These are phyloP conservation scores for Phasia obesa DNA, from an alignment of 2,888 invertebrate genomes.

Conservation along the genomic window DNA sequence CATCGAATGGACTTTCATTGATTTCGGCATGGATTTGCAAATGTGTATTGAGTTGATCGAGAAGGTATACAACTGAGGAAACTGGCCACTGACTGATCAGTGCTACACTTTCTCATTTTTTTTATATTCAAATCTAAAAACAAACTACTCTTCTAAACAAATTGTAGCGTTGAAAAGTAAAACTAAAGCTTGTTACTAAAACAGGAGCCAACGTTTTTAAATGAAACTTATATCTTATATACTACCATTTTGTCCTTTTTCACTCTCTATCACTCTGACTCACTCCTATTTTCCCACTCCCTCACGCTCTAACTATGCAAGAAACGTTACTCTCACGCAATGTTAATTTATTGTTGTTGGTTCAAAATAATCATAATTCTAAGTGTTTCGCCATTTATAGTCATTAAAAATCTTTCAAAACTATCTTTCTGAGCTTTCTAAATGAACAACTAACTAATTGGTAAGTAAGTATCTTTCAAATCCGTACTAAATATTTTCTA, in stretches of 20 bases:
- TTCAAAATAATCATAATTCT: background rate
- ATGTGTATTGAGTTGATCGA: conserved; percentile 90
- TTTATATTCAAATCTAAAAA: conserved; percentile 3
- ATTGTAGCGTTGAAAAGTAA: conserved; percentile 55
- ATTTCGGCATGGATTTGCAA: conserved; percentile 95
- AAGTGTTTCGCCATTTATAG: background rate
- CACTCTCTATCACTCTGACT: background rate
- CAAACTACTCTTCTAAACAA: conserved; percentile 33
- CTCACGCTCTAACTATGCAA: conserved; percentile 16
- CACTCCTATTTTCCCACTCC: background rate
- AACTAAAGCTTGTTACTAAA: conserved; percentile 50
- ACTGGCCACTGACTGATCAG: conserved; percentile 30
- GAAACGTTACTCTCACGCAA: background rate
- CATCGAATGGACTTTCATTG: conserved; percentile 96
- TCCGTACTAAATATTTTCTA: conserved; percentile 60
- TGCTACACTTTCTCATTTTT: conserved; percentile 32
- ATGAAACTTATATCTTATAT: background rate
- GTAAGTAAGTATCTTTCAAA: conserved; percentile 50
- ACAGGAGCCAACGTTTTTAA: conserved; percentile 29
- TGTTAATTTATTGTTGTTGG: background rate
- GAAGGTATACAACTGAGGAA: conserved; percentile 84
- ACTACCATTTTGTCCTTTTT: background rate
- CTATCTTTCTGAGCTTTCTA: conserved; percentile 47
- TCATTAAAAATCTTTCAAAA: background rate
- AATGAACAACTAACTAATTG: conserved; percentile 53